Conservation (phyloP, 2,888 invertebrate species). For the Drosophila tanythrix region DNA sequence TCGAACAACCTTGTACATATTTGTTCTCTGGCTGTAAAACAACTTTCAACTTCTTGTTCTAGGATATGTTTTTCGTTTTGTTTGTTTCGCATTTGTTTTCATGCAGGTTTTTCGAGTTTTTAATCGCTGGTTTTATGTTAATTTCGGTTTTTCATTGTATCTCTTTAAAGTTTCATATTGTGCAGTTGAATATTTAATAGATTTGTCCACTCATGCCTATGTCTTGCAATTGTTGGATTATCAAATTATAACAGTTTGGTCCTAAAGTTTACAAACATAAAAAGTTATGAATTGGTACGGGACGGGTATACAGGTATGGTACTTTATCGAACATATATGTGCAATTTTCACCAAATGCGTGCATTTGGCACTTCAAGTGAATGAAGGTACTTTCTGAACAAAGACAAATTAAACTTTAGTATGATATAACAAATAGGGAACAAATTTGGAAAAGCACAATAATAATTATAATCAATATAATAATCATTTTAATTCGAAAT, state of each 20-base stretch:
- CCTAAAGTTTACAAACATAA: constrained; percentile 35
- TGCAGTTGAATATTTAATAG: constrained; percentile 21
- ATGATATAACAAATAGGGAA: constrained; percentile 10
- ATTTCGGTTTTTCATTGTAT: constrained; percentile 9
- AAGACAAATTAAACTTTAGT: not conserved
- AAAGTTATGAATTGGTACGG: not conserved
- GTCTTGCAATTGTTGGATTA: not conserved
- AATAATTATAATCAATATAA: constrained; percentile 12
- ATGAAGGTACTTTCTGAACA: constrained; percentile 7
- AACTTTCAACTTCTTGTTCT: constrained; percentile 51
- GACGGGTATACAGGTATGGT: not conserved
- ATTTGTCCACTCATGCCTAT: constrained; percentile 37
- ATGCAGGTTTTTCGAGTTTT: constrained; percentile 24
- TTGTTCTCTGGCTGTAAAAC: constrained; percentile 35
- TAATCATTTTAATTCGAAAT: constrained; percentile 19
- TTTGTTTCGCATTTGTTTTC: constrained; percentile 9
- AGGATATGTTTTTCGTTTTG: constrained; percentile 63
- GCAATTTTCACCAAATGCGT: constrained; percentile 5
- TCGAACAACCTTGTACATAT: constrained; percentile 32
- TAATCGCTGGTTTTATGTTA: constrained; percentile 13
- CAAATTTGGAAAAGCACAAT: constrained; percentile 24
- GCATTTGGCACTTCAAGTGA: constrained; percentile 52
- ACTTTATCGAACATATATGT: not conserved
- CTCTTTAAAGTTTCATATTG: constrained; percentile 32
- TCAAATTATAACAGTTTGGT: constrained; percentile 48